Evolutionary conservation across 2,797 vertebrate species (phyloP).

Genomic region (Sebastiscus tertius): DNA sequence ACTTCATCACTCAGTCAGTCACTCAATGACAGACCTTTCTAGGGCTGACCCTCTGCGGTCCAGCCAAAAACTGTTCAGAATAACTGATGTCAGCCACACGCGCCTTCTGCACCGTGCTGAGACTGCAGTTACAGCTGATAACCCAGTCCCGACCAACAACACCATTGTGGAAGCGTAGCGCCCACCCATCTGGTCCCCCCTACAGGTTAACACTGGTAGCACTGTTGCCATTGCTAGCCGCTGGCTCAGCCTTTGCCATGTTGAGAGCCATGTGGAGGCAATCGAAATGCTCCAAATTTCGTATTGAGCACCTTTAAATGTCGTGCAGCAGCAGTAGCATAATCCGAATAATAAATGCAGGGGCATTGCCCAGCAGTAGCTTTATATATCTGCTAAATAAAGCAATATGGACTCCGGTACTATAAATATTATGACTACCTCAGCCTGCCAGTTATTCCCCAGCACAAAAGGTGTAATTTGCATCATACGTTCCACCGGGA

Average conservation of each 20-base stretch:
- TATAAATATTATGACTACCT: conserved; percentile 23
- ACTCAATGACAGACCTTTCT: no score
- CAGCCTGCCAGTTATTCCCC: conserved; percentile 15
- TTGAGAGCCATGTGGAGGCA: no score
- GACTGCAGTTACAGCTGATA: background rate
- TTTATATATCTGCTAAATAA: conserved; percentile 41
- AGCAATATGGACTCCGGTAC: background rate
- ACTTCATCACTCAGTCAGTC: no score
- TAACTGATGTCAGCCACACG: no score
- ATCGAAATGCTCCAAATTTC: no score
- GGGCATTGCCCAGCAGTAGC: conserved; percentile 64
- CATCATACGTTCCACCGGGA: conserved; percentile 34
- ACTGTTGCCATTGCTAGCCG: background rate
- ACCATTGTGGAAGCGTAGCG: background rate
- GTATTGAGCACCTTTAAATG: background rate
- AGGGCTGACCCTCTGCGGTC: no score
- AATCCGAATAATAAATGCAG: conserved; percentile 2
- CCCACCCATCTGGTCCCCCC: background rate
- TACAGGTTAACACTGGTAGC: background rate
- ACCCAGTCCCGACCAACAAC: background rate
- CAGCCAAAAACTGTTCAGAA: no score
- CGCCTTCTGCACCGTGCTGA: background rate
- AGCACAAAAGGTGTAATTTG: conserved; percentile 63
- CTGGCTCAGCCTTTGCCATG: background rate
- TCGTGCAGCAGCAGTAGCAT: conserved; percentile 3